Evolutionary conservation across 2,113 vertebrate species (phyloP).

Genomic region (Anguilla rostrata): DNA sequence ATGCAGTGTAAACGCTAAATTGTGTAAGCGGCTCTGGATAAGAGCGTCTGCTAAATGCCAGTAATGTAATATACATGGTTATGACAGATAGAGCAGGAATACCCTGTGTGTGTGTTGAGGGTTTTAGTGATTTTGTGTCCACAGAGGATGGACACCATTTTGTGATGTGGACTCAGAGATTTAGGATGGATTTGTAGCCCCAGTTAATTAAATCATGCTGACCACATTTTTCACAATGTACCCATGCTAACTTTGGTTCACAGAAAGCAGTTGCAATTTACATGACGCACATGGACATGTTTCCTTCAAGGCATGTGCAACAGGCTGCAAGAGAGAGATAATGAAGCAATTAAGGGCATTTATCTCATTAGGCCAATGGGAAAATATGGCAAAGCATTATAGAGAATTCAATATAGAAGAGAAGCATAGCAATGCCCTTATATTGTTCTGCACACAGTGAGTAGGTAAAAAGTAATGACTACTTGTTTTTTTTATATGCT

Average conservation of each 20-base stretch:
- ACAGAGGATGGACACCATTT: background rate
- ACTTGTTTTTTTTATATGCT: background rate
- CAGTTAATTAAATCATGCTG: background rate
- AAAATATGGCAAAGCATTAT: background rate
- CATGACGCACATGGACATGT: background rate
- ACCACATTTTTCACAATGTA: background rate
- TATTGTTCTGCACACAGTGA: too few species aligned
- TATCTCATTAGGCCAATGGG: background rate
- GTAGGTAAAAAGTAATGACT: too few species aligned
- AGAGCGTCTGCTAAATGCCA: too few species aligned
- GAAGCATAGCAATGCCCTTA: background rate
- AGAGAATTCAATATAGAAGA: too few species aligned
- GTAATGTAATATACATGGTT: background rate
- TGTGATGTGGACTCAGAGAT: background rate
- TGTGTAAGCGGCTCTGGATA: too few species aligned
- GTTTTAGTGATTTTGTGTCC: background rate
- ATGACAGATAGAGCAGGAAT: background rate
- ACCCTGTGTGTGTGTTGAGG: background rate
- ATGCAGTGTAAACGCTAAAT: too few species aligned
- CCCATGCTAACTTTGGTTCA: background rate
- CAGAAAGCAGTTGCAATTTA: background rate
- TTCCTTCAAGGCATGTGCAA: background rate
- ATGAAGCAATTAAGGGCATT: background rate
- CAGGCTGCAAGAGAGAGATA: conserved; percentile 6
- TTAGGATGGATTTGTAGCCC: background rate